These are phyloP conservation scores for Xenentodon cancila DNA, from an alignment of 2,797 vertebrate genomes.

Conservation along the genomic window DNA sequence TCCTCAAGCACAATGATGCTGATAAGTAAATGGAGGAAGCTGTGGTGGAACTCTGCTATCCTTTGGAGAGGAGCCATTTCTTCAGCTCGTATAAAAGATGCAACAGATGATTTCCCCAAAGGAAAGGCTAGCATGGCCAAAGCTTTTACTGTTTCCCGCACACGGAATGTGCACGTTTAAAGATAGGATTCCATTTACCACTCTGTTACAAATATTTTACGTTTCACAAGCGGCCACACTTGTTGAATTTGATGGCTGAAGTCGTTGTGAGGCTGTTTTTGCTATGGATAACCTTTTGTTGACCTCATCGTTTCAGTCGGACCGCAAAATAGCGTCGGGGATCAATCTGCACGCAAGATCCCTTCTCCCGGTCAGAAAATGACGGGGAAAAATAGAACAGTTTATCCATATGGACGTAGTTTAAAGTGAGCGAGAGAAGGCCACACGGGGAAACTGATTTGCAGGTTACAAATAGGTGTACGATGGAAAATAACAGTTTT, in stretches of 20 bases:
- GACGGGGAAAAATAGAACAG: conserved; percentile 21
- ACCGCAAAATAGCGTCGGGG: conserved; percentile 70
- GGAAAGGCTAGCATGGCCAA: conserved; percentile 38
- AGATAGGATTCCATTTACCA: conserved; percentile 16
- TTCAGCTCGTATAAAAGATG: conserved; percentile 35
- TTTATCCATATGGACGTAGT: conserved; percentile 37
- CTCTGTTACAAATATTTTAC: neutral
- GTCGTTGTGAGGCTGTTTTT: conserved; percentile 52
- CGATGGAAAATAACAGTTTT: conserved; percentile 10
- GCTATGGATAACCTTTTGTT: conserved; percentile 65
- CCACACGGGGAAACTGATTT: conserved; percentile 13
- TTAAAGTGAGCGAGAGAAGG: conserved; percentile 28
- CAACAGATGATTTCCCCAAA: conserved; percentile 22
- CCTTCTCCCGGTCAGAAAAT: conserved; percentile 42
- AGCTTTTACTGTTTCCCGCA: conserved; percentile 4
- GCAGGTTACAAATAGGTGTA: conserved; percentile 25
- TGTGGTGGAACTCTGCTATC: conserved; percentile 15
- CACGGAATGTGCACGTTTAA: conserved; percentile 15
- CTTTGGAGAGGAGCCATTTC: conserved; percentile 15
- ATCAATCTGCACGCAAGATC: conserved; percentile 57
- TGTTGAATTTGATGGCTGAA: conserved; percentile 46
- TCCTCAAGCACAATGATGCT: conserved; percentile 51
- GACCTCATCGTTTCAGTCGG: conserved; percentile 63
- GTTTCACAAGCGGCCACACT: conserved; percentile 45
- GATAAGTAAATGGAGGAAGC: conserved; percentile 53